A percentile compares a stretch with the other conserved stretches of the same genome.
phyloP scores from a whole-genome alignment of 2,888 invertebrate species.

The Blastobasis adustella region DNA sequence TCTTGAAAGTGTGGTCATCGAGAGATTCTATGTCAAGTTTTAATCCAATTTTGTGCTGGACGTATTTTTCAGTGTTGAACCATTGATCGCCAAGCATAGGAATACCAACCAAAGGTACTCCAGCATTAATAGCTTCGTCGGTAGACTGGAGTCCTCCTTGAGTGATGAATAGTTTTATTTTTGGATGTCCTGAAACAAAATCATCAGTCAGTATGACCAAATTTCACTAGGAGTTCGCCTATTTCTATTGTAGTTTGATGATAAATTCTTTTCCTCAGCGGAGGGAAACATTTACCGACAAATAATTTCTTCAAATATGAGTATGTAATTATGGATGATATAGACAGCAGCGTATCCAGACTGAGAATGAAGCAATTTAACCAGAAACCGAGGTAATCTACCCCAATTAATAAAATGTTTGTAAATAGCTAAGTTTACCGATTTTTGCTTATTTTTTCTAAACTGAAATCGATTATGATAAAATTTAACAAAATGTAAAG shows the following conservation, averaged over 20 bases:
- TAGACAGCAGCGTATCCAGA: too few relatives aligned
- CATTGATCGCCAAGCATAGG: slow-evolving; percentile 45
- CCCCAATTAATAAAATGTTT: too few relatives aligned
- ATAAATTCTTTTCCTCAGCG: not conserved
- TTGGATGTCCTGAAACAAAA: slow-evolving; percentile 38
- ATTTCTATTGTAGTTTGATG: too few relatives aligned
- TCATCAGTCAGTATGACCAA: not conserved
- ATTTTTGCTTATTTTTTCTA: too few relatives aligned
- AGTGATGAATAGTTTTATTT: slow-evolving; percentile 53
- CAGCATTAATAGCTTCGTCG: slow-evolving; percentile 2
- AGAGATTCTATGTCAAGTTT: slow-evolving; percentile 14
- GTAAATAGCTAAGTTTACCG: too few relatives aligned
- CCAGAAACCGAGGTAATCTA: too few relatives aligned
- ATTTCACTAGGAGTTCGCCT: too few relatives aligned
- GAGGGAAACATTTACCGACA: not conserved
- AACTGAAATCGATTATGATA: too few relatives aligned
- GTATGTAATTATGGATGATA: too few relatives aligned
- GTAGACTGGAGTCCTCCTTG: slow-evolving; percentile 48
- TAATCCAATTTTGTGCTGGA: slow-evolving; percentile 30
- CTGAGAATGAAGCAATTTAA: too few relatives aligned
- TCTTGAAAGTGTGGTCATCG: not conserved
- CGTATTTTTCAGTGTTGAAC: slow-evolving; percentile 27
- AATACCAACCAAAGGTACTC: slow-evolving; percentile 39
- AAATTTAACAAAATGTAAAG: too few relatives aligned
- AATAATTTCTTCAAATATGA: not conserved